Evolutionary conservation across 2,797 vertebrate species (phyloP), one percentile per base, ranked within the genome.

Genomic region (Melanotaenia parkinsoni): DNA sequence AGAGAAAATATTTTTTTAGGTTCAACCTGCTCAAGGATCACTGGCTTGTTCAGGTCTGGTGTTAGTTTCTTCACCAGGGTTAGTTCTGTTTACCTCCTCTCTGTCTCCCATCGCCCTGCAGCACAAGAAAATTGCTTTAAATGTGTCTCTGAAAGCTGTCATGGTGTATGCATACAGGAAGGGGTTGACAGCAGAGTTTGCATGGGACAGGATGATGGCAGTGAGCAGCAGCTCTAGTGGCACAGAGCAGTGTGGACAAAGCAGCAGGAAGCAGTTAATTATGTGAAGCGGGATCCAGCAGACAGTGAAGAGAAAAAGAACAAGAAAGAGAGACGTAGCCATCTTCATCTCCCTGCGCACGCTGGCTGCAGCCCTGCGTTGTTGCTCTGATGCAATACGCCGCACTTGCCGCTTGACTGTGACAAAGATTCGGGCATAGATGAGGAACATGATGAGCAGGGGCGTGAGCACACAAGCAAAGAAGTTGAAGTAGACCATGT

Each of bases 261-360:
- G 87, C 47, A 96, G 81, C 74, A 95, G 90, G 78, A 95, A 90
- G 70, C 94, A 95, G 92, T 95, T 95, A 56, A 96, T 93, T 37
- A 94, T 24, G 66, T 96, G 93, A 20, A 95, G 90, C 0, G 95
- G 95, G 50, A 95, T 93, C 95, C 95, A 96, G 85, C 95, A 95
- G 62, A 89, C 26, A 0, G 94, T 89, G 82, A 96, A 96, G 26
- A 96, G 93, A 79, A 95, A 95, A 24, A 96, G 92, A 4, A 96
- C 93, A 5, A 95, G 88, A 60, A 95, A 95, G 1, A 95, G 91
- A 0, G 94, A 93, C 0, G 89, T 91, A 3, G 94, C 94, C 0
- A 90, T 95, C 81, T 93, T 95, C 67, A 93, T 83, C 83, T 95
- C 95, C 18, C 77, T 88, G 0, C 82, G 87, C 77, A 82, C 35